Evolutionary conservation across 2,888 invertebrate genomes (phyloP).

Genomic region (Lasioglossum villosulum): DNA sequence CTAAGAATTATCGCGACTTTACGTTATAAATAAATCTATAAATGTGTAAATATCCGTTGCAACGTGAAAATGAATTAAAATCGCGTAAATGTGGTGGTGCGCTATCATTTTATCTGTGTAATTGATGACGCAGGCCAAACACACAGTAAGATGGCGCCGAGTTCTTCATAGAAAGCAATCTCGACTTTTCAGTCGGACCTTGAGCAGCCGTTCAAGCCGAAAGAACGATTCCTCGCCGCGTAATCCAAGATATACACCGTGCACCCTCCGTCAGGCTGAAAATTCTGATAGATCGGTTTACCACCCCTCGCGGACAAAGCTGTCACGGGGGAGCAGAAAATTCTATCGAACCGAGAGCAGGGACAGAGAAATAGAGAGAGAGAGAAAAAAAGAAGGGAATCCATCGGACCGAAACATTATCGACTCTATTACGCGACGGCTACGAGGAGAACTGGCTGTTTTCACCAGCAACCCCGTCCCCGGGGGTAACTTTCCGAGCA

Average conservation of each 20-base stretch:
- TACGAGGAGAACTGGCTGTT: conserved; percentile 9
- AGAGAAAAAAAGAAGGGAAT: background rate
- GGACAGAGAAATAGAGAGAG: background rate
- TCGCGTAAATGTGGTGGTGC: too few relatives aligned
- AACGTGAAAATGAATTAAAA: too few relatives aligned
- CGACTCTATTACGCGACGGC: conserved; percentile 44
- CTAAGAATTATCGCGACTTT: too few relatives aligned
- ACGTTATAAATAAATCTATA: too few relatives aligned
- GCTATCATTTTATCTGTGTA: background rate
- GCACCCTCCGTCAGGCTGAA: background rate
- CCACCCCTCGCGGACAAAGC: conserved; percentile 10
- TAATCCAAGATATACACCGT: background rate
- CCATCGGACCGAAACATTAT: conserved; percentile 43
- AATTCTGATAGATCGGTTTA: conserved; percentile 27
- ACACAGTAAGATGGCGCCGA: background rate
- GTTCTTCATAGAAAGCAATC: background rate
- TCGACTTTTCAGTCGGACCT: background rate
- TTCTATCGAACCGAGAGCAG: background rate
- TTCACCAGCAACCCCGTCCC: conserved; percentile 19
- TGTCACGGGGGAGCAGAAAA: conserved; percentile 17
- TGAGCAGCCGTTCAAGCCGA: background rate
- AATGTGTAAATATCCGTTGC: too few relatives aligned
- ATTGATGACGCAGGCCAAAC: background rate
- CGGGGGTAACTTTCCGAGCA: conserved; percentile 18
- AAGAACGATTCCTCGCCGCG: background rate